Evolutionary conservation across 1,140 invertebrate genomes (phyloP), one percentile per base, ranked within the genome.

Genomic region (Drosophila bipectinata): DNA sequence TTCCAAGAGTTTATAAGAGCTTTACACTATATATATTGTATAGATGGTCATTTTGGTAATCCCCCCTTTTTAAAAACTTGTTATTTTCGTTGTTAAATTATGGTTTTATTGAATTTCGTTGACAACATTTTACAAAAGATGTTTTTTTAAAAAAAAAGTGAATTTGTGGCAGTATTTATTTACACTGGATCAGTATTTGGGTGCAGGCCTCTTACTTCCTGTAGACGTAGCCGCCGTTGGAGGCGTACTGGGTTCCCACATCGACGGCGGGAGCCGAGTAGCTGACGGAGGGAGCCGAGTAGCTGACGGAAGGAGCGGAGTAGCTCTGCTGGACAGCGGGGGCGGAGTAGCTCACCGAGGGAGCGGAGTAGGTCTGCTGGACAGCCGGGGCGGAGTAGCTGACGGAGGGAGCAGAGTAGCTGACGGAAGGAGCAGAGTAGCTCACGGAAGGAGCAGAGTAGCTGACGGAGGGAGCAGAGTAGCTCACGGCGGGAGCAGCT

Each of bases 141-240:
- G 71, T 55, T 44, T 49, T 49, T 49, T 32, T 30, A 69, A 69
- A 69, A 73, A 58, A 74, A 81, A 55, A 68, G 64, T 60, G 39
- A 52, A 15, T 63, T 51, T 34, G 59, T 21, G 47, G 47, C 48
- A 81, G 39, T 28, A 55, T 28, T 57, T 58, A 81, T 64, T 62
- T 71, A 81, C 82, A 77, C 59, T 68, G 79, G 73, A 60, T 53
- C 59, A 56, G 52, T 53, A 48, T 55, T 34, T 7, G 47, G 3
- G 15, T 18, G 37, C 51, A 28, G 15, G n/a, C 52, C 52, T 54
- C 69, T 77, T 83, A 87, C 83, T 87, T 91, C 76, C 57, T 90
- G 90, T 91, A 91, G 62, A 91, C 79, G 37, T 91, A 91, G 63
- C 90, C 90, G 30, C 90, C 90, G 56, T 91, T 91, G 77, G 90